These are phyloP conservation scores for Blastobasis lacticolella DNA, from an alignment of 2,888 invertebrate species.

Conservation along the genomic window DNA sequence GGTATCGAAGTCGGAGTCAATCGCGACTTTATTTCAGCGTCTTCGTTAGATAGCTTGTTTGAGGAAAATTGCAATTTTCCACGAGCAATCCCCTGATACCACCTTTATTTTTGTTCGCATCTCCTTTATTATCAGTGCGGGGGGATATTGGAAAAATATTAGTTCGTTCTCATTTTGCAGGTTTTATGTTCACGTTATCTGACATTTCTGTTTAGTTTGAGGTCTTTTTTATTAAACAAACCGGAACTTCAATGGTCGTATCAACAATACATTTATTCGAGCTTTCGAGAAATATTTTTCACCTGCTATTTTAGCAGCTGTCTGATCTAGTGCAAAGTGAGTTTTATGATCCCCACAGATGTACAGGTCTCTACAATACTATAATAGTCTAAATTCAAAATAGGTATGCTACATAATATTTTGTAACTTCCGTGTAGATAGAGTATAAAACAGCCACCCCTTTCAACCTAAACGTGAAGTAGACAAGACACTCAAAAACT, in stretches of 20 bases:
- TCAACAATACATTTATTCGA: no score
- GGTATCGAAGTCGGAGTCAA: background rate
- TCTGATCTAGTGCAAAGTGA: conserved; percentile 3
- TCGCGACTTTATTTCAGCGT: background rate
- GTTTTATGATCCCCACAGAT: no score
- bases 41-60: conserved; percentile 3
- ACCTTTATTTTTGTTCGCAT: conserved; percentile 10
- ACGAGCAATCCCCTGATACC: conserved; percentile 5
- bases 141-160: conserved; percentile 11
- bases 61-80: conserved; percentile 10
- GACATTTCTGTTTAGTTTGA: background rate
- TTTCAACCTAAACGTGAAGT: background rate
- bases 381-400: no score
- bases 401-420: no score
- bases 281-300: conserved; percentile 19
- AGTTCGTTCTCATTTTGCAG: conserved; percentile 7
- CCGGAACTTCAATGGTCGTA: no score
- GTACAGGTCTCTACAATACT: no score
- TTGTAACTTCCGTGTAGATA: no score
- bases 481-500: conserved; percentile 24
- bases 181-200: conserved; percentile 2
- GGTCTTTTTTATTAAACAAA: no score
- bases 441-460: no score
- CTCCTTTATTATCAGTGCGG: conserved; percentile 10
- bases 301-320: conserved; percentile 31